Percentiles rank a stretch among this genome's conserved stretches.
phyloP scores from a whole-genome alignment of 2,113 vertebrate genomes.

The Porphyrio hochstetteri region DNA sequence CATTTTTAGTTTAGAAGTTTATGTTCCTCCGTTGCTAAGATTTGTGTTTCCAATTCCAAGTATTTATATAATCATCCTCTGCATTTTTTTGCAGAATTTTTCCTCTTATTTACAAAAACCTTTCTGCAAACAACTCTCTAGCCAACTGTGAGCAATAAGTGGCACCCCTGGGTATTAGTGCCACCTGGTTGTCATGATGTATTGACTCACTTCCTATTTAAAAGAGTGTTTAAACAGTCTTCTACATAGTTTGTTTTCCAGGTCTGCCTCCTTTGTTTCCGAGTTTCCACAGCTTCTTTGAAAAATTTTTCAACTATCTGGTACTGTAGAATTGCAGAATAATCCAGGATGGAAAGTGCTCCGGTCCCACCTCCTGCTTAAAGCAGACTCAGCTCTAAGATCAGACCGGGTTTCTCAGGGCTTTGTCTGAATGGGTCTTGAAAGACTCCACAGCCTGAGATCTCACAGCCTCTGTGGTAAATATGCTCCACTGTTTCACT shows the following conservation, averaged over 20 bases:
- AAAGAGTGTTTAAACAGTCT: not conserved
- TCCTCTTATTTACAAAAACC: not conserved
- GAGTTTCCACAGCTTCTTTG: not conserved
- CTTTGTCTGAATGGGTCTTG: not conserved
- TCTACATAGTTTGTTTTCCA: not conserved
- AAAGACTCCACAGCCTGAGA: not conserved
- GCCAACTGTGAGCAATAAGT: not conserved
- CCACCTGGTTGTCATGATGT: not conserved
- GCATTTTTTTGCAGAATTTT: not conserved
- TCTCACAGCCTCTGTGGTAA: not conserved
- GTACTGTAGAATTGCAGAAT: not conserved
- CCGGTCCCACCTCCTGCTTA: rapidly evolving
- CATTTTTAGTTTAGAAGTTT: constrained; percentile 39
- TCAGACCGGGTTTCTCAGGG: not conserved
- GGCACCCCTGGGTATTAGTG: not conserved
- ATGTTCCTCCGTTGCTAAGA: constrained; percentile 12
- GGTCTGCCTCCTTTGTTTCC: not conserved
- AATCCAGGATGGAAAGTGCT: not conserved
- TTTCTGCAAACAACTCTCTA: not conserved
- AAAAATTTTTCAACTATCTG: not conserved
- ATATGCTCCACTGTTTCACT: not conserved
- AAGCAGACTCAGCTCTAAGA: not conserved
- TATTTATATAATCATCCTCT: not conserved
- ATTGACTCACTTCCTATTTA: not conserved
- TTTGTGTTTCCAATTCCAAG: not conserved